These are phyloP conservation scores for Orycteropus afer DNA, from an alignment of 2,113 vertebrate genomes.

Conservation along the genomic window DNA sequence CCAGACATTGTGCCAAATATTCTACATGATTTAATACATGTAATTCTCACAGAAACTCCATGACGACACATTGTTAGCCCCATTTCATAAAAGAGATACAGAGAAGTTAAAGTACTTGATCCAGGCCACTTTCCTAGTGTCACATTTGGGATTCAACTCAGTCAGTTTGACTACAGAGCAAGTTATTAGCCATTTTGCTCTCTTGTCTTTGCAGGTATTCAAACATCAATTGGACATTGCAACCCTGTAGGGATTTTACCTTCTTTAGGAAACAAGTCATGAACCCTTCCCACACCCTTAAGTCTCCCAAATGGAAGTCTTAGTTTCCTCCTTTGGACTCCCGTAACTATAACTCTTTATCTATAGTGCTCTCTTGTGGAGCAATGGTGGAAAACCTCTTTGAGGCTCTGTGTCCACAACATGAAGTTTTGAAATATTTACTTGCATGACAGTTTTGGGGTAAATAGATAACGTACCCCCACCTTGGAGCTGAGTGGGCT, in stretches of 20 bases:
- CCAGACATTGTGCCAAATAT: neutral
- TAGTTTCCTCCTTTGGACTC: neutral
- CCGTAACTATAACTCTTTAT: neutral
- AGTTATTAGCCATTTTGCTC: neutral
- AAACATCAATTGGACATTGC: neutral
- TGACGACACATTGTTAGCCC: neutral
- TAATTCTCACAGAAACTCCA: neutral
- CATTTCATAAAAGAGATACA: neutral
- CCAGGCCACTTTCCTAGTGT: neutral
- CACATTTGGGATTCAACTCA: neutral
- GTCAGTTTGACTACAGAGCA: neutral
- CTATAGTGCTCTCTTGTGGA: neutral
- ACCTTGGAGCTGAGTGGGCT: neutral
- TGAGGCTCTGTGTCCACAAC: neutral
- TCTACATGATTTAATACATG: neutral
- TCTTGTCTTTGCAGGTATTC: neutral
- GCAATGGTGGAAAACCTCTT: neutral
- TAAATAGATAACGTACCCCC: neutral
- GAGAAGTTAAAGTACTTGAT: neutral
- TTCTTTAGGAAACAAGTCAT: neutral
- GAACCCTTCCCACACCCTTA: neutral
- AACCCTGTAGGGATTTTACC: neutral
- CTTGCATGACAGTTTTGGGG: neutral
- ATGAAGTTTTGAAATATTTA: neutral
- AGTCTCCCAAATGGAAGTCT: neutral